A percentile compares a stretch with the other conserved stretches of the same genome.
These are phyloP conservation scores for Ferdinandea cuprea DNA, from an alignment of 2,888 invertebrate genomes.

Conservation along the genomic window DNA sequence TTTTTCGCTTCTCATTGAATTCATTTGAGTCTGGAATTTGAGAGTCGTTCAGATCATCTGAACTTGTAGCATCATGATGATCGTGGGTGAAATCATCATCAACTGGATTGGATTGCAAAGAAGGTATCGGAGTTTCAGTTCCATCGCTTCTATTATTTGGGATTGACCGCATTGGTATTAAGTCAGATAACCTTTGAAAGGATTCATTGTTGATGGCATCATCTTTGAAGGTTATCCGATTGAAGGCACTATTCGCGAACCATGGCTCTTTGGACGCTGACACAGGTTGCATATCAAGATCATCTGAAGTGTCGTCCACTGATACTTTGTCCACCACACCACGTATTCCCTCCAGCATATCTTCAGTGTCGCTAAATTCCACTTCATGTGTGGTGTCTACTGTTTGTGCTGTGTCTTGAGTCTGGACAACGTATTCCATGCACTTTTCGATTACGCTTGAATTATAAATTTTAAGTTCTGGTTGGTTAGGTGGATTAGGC, in stretches of 20 bases:
- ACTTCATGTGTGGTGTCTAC: slow-evolving; percentile 79
- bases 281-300: slow-evolving; percentile 79
- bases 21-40: slow-evolving; percentile 10
- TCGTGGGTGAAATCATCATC: slow-evolving; percentile 6
- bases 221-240: slow-evolving; percentile 55
- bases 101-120: slow-evolving; percentile 19
- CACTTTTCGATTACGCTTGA: slow-evolving; percentile 56
- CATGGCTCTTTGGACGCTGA: slow-evolving; percentile 56
- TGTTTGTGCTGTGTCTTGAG: slow-evolving; percentile 55
- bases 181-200: slow-evolving; percentile 23
- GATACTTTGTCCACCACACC: slow-evolving; percentile 87
- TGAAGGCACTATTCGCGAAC: slow-evolving; percentile 73
- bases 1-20: slow-evolving; percentile 25
- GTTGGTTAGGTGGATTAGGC: slow-evolving; percentile 45
- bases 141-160: neutral
- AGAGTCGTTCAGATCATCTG: slow-evolving; percentile 34
- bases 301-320: slow-evolving; percentile 82
- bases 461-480: slow-evolving; percentile 73
- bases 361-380: slow-evolving; percentile 94
- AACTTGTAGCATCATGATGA: slow-evolving; percentile 3
- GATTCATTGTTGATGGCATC: slow-evolving; percentile 34
- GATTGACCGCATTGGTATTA: slow-evolving; percentile 24
- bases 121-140: slow-evolving; percentile 7
- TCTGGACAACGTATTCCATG: slow-evolving; percentile 59
- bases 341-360: slow-evolving; percentile 93